Evolutionary conservation across 2,113 vertebrate species (phyloP).

Genomic region (Pedionomus torquatus): DNA sequence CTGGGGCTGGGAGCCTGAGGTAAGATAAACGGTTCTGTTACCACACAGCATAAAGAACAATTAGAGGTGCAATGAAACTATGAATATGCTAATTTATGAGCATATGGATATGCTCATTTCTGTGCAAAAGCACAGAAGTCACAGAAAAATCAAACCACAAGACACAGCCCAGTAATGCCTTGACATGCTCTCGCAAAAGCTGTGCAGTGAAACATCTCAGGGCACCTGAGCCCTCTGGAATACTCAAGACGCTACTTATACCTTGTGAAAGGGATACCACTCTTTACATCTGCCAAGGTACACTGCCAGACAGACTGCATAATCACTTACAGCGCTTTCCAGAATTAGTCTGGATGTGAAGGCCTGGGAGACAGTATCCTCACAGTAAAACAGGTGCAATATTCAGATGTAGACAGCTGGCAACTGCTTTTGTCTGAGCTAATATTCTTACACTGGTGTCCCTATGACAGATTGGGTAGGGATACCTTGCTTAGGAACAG

Average conservation of each 20-base stretch:
- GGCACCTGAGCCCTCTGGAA: neutral
- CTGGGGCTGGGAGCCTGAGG: neutral
- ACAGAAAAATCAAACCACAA: neutral
- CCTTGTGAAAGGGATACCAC: neutral
- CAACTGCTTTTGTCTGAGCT: neutral
- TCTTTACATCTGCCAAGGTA: neutral
- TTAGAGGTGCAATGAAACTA: neutral
- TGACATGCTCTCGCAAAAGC: neutral
- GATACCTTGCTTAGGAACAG: fast-evolving
- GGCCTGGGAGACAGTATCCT: neutral
- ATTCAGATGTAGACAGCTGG: neutral
- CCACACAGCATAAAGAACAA: fast-evolving
- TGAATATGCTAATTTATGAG: neutral
- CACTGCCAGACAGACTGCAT: neutral
- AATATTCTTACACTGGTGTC: neutral
- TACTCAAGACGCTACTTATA: fast-evolving
- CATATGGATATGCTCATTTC: too few relatives aligned
- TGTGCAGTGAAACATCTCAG: neutral
- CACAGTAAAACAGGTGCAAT: neutral
- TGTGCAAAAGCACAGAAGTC: neutral
- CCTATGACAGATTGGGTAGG: fast-evolving
- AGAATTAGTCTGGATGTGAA: fast-evolving
- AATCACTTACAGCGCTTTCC: fast-evolving
- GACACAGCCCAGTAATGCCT: fast-evolving
- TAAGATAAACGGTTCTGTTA: neutral